Evolutionary conservation across 1,140 invertebrate genomes (phyloP).

Genomic region (Phthorimaea operculella): DNA sequence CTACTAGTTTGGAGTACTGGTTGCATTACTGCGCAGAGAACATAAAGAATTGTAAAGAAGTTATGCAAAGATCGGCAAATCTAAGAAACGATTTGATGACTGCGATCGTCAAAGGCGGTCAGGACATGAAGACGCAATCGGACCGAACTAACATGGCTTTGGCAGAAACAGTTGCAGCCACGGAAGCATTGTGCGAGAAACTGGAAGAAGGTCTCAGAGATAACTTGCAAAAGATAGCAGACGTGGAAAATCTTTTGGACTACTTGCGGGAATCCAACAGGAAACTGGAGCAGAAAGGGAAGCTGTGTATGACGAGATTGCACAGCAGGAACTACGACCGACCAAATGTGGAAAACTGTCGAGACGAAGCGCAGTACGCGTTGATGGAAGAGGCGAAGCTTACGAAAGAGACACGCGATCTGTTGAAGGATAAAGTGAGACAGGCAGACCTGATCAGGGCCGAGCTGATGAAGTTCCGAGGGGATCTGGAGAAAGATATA

Average conservation of each 20-base stretch:
- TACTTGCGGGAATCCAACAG: conserved; percentile 70
- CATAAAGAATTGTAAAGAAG: conserved; percentile 71
- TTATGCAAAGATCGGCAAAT: conserved; percentile 70
- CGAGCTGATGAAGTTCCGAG: conserved; percentile 71
- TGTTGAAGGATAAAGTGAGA: conserved; percentile 66
- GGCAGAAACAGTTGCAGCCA: conserved; percentile 71
- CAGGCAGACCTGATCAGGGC: conserved; percentile 70
- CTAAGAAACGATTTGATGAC: conserved; percentile 72
- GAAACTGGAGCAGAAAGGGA: conserved; percentile 74
- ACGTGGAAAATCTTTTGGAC: conserved; percentile 75
- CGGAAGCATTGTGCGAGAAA: conserved; percentile 71
- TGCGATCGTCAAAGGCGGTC: conserved; percentile 71
- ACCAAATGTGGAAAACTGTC: conserved; percentile 77
- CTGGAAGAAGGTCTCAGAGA: conserved; percentile 74
- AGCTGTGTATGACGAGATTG: conserved; percentile 79
- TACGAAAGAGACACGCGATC: conserved; percentile 37
- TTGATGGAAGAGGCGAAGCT: conserved; percentile 50
- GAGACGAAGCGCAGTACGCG: conserved; percentile 75
- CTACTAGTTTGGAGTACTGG: conserved; percentile 76
- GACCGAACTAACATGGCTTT: conserved; percentile 77
- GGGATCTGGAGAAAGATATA: conserved; percentile 76
- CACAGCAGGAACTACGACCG: conserved; percentile 72
- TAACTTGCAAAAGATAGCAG: conserved; percentile 72
- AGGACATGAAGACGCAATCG: conserved; percentile 77
- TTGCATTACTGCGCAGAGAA: conserved; percentile 75